Base-by-base conservation (phyloP, 2,113 vertebrate genomes). In the Myodes glareolus region DNA sequence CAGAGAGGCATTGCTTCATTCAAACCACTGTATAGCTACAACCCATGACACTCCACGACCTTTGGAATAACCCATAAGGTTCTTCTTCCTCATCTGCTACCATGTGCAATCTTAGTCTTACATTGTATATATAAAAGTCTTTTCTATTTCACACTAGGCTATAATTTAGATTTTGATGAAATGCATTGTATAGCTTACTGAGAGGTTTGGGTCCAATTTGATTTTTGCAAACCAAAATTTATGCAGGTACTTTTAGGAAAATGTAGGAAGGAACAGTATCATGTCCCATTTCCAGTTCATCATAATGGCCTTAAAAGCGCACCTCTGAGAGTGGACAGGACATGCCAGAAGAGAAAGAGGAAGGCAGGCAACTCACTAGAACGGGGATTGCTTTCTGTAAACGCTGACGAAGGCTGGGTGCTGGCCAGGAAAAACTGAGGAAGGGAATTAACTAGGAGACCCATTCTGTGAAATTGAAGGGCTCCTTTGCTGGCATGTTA, bases 171-270 rank as follows among this genome's bases (percentile, higher is more conserved):
- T 82, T 77, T 81, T 76, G 45, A 80, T 90, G 14, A 5, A 84
- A 75, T 67, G 33, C 42, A 73, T 58, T 65, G 23, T 29, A 65
- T 63, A 47, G 61, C 72, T 42, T 88, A 76, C 36, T 29, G 50
- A 88, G 50, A 14, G 29, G 27, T 89, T 86, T 5, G 45, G 55
- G 52, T 88, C 0, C 52, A 72, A 88, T 75, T 94, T 94, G 85
- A 88, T 9, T 92, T 92, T 88, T 63, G 63, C 23, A 96, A 94
- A 76, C 47, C 31, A 39, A 93, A 91, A 76, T 92, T 86, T n/a
- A 88, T 7, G 27, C 81, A 72, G 9, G 16, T 72, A 45, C 47
- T 29, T 81, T 97, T 45, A 82, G 78, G 86, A 84, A 90, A 96
- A 33, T 6, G 21, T 58, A 58, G 23, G 16, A 94, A 16, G 19